Conservation (phyloP, 1,140 invertebrate species). For the Aphelenchoides besseyi region DNA sequence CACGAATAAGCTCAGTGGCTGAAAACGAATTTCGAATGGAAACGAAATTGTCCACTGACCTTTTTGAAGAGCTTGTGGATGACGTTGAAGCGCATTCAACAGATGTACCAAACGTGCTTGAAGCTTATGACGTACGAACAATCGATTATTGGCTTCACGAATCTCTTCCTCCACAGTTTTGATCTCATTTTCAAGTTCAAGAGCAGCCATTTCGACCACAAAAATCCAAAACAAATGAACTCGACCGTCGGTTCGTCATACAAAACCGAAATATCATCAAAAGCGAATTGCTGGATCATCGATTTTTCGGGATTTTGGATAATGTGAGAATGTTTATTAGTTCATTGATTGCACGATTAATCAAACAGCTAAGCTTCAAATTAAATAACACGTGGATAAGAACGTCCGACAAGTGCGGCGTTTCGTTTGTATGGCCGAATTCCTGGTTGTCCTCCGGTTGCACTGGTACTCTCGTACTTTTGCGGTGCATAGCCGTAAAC, state of each 20-base stretch:
- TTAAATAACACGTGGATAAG: too few species aligned
- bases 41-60: slow-evolving; percentile 30
- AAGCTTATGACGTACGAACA: slow-evolving; percentile 89
- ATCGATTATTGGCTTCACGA: slow-evolving; percentile 90
- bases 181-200: neutral
- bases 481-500: neutral
- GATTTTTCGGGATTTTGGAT: too few species aligned
- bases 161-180: slow-evolving; percentile 78
- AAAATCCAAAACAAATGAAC: neutral
- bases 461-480: neutral
- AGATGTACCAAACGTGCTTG: slow-evolving; percentile 68
- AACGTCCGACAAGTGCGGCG: too few species aligned
- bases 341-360: too few species aligned
- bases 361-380: too few species aligned
- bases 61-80: slow-evolving; percentile 43
- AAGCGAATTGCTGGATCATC: too few species aligned
- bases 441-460: too few species aligned
- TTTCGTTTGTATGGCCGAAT: too few species aligned
- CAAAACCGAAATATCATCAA: too few species aligned
- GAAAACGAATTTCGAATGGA: slow-evolving; percentile 15
- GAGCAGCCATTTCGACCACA: neutral
- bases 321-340: too few species aligned
- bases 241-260: too few species aligned
- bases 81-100: slow-evolving; percentile 52
- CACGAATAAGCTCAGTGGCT: slow-evolving; percentile 78